Evolutionary conservation across 1,140 invertebrate genomes (phyloP).

Genomic region (Drosophila lacertosa): DNA sequence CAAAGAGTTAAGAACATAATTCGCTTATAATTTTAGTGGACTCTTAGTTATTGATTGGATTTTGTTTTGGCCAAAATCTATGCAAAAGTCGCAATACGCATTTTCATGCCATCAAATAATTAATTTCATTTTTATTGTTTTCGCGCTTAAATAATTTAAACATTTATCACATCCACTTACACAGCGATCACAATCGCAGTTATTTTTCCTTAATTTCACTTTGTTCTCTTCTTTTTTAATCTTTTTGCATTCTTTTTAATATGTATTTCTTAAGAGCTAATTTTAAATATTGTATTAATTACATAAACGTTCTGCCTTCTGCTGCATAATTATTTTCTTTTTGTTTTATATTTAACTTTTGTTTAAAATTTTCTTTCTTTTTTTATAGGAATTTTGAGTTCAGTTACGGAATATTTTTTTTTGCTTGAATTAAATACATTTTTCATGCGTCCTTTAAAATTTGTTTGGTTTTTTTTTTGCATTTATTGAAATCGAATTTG

Average conservation of each 20-base stretch:
- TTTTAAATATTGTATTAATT: slow-evolving; percentile 46
- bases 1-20: slow-evolving; percentile 58
- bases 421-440: slow-evolving; percentile 33
- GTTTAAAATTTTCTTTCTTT: slow-evolving; percentile 24
- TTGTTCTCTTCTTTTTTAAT: slow-evolving; percentile 23
- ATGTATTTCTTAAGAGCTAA: slow-evolving; percentile 33
- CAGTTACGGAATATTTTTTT: slow-evolving; percentile 67
- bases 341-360: slow-evolving; percentile 46
- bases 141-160: slow-evolving; percentile 81
- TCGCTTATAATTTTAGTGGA: slow-evolving; percentile 73
- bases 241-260: slow-evolving; percentile 25
- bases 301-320: slow-evolving; percentile 49
- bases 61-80: slow-evolving; percentile 57
- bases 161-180: slow-evolving; percentile 84
- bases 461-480: slow-evolving; percentile 21
- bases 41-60: slow-evolving; percentile 64
- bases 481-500: slow-evolving; percentile 9
- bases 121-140: slow-evolving; percentile 70
- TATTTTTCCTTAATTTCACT: slow-evolving; percentile 43
- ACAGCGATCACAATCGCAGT: slow-evolving; percentile 78
- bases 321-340: slow-evolving; percentile 44
- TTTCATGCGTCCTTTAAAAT: slow-evolving; percentile 26
- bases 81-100: slow-evolving; percentile 74
- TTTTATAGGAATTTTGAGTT: slow-evolving; percentile 75
- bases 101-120: slow-evolving; percentile 58